Evolutionary conservation across 2,113 vertebrate species (phyloP).

Genomic region (Ursus arctos): DNA sequence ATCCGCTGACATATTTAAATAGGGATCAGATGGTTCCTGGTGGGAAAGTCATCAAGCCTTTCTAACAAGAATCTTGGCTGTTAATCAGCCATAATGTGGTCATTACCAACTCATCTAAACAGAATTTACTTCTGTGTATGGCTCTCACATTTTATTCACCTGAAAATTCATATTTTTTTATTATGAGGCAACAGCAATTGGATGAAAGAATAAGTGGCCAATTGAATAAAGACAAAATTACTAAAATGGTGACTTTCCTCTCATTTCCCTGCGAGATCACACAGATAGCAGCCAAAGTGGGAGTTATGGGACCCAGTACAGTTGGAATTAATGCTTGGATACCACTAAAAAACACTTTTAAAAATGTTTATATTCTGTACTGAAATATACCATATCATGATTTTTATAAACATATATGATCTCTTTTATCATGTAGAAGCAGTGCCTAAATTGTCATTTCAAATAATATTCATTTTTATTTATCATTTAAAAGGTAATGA

Average conservation of each 20-base stretch:
- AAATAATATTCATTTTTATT: constrained; percentile 15
- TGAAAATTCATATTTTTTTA: constrained; percentile 11
- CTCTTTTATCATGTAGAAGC: neutral
- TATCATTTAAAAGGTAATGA: neutral
- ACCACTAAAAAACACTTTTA: neutral
- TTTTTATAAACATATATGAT: neutral
- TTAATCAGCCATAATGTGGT: neutral
- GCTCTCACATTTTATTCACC: neutral
- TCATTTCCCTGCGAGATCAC: neutral
- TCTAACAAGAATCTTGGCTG: neutral
- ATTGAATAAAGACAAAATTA: neutral
- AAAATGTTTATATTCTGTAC: neutral
- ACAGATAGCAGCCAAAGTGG: neutral
- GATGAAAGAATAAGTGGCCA: neutral
- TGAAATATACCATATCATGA: neutral
- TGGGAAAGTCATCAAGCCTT: neutral
- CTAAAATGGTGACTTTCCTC: neutral
- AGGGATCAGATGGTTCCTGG: neutral
- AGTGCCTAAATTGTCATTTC: neutral
- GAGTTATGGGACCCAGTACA: neutral
- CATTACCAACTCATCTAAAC: neutral
- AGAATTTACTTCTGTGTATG: neutral
- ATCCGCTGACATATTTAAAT: neutral
- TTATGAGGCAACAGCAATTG: neutral
- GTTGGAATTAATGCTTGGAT: neutral